Evolutionary conservation across 2,888 invertebrate species (phyloP), one percentile per base, ranked within the genome.

Genomic region (Mermis nigrescens): DNA sequence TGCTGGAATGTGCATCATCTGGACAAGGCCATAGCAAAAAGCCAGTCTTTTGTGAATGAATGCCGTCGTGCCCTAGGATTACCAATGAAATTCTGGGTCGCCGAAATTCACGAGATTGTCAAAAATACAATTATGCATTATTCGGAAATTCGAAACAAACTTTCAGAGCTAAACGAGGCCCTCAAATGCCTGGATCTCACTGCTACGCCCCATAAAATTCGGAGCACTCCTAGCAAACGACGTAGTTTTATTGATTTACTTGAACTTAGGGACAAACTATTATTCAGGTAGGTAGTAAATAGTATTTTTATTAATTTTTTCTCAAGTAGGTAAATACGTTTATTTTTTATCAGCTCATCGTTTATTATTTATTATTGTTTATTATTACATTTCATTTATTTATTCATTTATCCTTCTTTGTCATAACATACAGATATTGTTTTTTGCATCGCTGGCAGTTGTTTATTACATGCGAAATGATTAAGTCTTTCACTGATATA

Each of bases 101-200:
- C 24, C 2, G 4, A 32, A 24, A 48, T 61, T 26, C 61, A 61
- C 54, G 61, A 61, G 7, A 26, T 61, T 15, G n/a, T 61, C 27
- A 55, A 56, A 31, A n/a, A 71, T 61, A 70, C 71, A 19, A 71
- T 71, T 51, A 63, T 71, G 15, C 68, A 71, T 62, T 71, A 71
- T 63, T 67, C 70, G 19, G 70, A 71, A 61, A 66, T 71, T 31
- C 64, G 71, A 3, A 66, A 67, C 22, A 71, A 71, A 58, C 69
- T 70, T 51, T 67, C 67, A 15, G 71, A 71, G 57, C 63, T 71
- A 24, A 71, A 71, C 60, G 71, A 71, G 57, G 71, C 70, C 1
- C 64, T 71, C 45, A 71, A 71, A 62, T 68, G 69, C 24, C 64
- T 71, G 24, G 71, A 71, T 60, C 63, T 71, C 46, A 71, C 71